Conservation (phyloP, 2,797 vertebrate genomes). For the Coregonus ussuriensis region DNA sequence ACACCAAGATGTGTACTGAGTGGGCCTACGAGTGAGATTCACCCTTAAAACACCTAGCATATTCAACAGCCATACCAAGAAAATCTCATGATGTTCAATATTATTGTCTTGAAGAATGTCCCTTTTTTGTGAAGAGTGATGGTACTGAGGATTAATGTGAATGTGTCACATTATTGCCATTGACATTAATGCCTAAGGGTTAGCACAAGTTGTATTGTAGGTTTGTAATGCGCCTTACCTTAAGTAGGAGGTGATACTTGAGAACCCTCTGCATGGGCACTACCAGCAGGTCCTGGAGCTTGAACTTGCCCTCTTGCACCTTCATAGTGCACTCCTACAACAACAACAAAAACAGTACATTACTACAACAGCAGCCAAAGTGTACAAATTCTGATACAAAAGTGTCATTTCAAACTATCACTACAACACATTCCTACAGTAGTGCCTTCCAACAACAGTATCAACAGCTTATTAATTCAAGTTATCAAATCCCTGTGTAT, state of each 20-base stretch:
- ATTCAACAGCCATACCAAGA: neutral
- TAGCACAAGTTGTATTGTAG: too few species aligned
- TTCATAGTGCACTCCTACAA: conserved; percentile 88
- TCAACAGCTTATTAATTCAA: too few species aligned
- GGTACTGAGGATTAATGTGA: neutral
- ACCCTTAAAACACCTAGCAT: neutral
- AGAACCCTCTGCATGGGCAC: conserved; percentile 98
- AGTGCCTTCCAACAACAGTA: too few species aligned
- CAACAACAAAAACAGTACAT: neutral
- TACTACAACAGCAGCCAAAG: neutral
- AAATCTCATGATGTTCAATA: neutral
- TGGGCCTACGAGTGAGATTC: neutral
- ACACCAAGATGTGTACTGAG: neutral
- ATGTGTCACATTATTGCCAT: conserved; percentile 6
- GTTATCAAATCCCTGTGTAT: too few species aligned
- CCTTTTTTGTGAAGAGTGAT: neutral
- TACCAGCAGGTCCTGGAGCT: conserved; percentile 94
- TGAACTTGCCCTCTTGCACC: conserved; percentile 97
- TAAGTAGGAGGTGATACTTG: conserved; percentile 95
- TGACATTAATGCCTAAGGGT: too few species aligned
- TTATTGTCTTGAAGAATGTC: neutral
- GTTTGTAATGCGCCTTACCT: conserved; percentile 73
- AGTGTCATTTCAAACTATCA: too few species aligned
- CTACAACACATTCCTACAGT: too few species aligned
- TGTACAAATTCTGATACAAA: neutral